A percentile compares a stretch with the other conserved stretches of the same genome.
Conservation (phyloP, 1,140 invertebrate species). For the Pseudobourletiella spinata region DNA sequence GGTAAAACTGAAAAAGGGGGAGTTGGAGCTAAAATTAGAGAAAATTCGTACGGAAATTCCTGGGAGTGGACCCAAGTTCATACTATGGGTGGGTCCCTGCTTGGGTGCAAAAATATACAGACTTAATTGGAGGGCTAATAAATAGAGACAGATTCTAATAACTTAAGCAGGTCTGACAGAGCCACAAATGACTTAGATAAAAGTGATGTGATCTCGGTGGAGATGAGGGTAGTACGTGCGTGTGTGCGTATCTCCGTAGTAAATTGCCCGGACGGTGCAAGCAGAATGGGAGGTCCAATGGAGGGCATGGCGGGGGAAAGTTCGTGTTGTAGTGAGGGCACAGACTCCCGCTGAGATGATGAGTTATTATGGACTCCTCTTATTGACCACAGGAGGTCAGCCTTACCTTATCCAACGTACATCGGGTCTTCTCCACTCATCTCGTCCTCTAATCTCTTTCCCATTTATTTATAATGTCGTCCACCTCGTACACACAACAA, state of each 20-base stretch:
- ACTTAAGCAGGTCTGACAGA: background rate
- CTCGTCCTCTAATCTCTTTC: background rate
- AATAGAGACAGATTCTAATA: background rate
- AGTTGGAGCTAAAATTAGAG: background rate
- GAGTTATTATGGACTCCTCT: slow-evolving; percentile 36
- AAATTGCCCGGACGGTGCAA: slow-evolving; percentile 5
- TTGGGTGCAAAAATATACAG: too few species aligned
- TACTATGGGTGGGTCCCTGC: too few species aligned
- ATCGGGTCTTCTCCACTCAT: background rate
- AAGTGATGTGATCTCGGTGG: background rate
- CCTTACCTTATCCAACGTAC: slow-evolving; percentile 3
- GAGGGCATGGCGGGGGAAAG: slow-evolving; percentile 14
- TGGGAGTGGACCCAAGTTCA: too few species aligned
- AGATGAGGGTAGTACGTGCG: too few species aligned
- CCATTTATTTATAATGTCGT: background rate
- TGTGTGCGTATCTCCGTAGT: too few species aligned
- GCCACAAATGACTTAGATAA: background rate
- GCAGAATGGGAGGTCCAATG: slow-evolving; percentile 30
- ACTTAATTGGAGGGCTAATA: background rate
- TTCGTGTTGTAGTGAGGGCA: slow-evolving; percentile 21
- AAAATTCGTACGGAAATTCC: too few species aligned
- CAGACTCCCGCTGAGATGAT: slow-evolving; percentile 27
- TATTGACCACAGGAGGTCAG: slow-evolving; percentile 35
- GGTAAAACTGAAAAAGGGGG: background rate
- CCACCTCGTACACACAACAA: too few species aligned